Evolutionary conservation across 2,113 vertebrate genomes (phyloP).

Genomic region (Amphiprion ocellaris): DNA sequence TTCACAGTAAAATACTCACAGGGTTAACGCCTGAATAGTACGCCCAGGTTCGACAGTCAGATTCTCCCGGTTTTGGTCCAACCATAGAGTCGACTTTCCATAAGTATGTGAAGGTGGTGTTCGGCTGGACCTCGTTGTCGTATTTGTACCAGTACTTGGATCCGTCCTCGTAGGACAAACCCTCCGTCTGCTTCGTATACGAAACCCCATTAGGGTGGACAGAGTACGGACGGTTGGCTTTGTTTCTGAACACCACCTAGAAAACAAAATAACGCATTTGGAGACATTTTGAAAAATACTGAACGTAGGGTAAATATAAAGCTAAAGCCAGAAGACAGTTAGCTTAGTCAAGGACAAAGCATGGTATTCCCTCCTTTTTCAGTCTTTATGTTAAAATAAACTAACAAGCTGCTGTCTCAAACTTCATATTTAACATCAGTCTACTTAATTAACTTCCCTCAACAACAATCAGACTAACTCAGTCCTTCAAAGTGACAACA

Average conservation of each 20-base stretch:
- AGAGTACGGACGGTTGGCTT: conserved; percentile 91
- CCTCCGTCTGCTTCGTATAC: conserved; percentile 76
- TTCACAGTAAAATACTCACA: conserved; percentile 81
- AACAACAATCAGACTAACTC: too few relatives aligned
- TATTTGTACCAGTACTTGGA: conserved; percentile 89
- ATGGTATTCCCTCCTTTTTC: too few relatives aligned
- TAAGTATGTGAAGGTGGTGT: conserved; percentile 89
- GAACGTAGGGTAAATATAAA: too few relatives aligned
- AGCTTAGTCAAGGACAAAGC: too few relatives aligned
- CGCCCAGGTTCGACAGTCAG: conserved; percentile 90
- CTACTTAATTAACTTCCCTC: too few relatives aligned
- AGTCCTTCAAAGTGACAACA: too few relatives aligned
- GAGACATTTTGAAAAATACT: not conserved
- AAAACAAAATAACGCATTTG: conserved; percentile 8
- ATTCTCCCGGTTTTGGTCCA: conserved; percentile 83
- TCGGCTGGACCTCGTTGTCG: conserved; percentile 89
- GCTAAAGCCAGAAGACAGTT: too few relatives aligned
- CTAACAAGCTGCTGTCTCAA: too few relatives aligned
- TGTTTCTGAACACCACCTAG: conserved; percentile 94
- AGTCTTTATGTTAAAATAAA: too few relatives aligned
- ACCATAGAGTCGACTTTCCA: conserved; percentile 87
- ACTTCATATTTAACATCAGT: too few relatives aligned
- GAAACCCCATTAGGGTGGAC: conserved; percentile 93
- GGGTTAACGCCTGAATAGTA: conserved; percentile 95
- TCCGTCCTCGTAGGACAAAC: conserved; percentile 89